phyloP scores from a whole-genome alignment of 2,888 invertebrate species.

The Habrosyne pyritoides region DNA sequence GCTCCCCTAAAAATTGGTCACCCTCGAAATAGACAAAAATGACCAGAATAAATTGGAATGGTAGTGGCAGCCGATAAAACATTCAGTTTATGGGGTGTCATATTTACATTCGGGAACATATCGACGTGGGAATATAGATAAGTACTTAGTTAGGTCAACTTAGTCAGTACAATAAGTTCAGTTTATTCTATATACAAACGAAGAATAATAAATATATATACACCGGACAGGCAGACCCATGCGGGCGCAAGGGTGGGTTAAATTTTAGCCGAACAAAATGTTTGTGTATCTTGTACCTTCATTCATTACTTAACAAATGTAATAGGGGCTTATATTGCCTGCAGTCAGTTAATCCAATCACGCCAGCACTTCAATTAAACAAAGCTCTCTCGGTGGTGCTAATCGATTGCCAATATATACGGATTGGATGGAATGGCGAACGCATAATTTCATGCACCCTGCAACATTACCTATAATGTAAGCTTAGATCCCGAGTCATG shows the following conservation, averaged over 20 bases:
- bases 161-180: constrained; percentile 45
- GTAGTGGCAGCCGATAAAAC: constrained; percentile 80
- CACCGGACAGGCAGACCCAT: constrained; percentile 17
- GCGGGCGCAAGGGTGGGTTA: constrained; percentile 19
- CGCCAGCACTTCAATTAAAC: constrained; percentile 70
- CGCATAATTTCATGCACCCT: constrained; percentile 63
- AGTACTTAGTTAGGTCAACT: constrained; percentile 48
- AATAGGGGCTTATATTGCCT: constrained; percentile 35
- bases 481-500: constrained; percentile 4
- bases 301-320: constrained; percentile 49
- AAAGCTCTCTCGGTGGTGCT: constrained; percentile 66
- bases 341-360: constrained; percentile 68
- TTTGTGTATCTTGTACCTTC: constrained; percentile 37
- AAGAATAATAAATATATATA: constrained; percentile 18
- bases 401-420: constrained; percentile 73
- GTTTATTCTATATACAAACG: constrained; percentile 29
- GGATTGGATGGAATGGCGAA: constrained; percentile 52
- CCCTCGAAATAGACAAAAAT: constrained; percentile 80
- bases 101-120: constrained; percentile 79
- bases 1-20: constrained; percentile 76
- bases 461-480: constrained; percentile 23
- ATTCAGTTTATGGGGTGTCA: constrained; percentile 83
- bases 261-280: constrained; percentile 23
- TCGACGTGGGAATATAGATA: constrained; percentile 73
- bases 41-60: constrained; percentile 83